Percentiles rank a stretch among this genome's conserved stretches.
Conservation (phyloP, 2,888 invertebrate species). For the Crematogaster levior region DNA sequence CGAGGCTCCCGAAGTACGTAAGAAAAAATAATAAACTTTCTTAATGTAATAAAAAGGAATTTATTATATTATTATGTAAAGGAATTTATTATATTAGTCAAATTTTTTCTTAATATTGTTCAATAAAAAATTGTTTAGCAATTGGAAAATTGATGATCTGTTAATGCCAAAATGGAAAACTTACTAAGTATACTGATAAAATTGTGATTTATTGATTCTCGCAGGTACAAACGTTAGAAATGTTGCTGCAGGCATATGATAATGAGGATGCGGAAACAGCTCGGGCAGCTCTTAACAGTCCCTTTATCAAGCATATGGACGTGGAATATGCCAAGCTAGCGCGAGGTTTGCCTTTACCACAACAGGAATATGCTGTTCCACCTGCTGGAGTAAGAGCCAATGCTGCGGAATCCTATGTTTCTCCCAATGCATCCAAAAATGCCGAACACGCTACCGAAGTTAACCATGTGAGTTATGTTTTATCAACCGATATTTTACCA, state of each 20-base stretch:
- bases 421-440: slow-evolving; percentile 86
- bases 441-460: slow-evolving; percentile 83
- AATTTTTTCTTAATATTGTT: background rate
- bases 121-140: background rate
- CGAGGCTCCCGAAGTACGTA: slow-evolving; percentile 90
- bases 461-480: slow-evolving; percentile 76
- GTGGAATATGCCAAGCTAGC: slow-evolving; percentile 94
- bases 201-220: slow-evolving; percentile 2
- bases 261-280: slow-evolving; percentile 95
- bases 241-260: slow-evolving; percentile 93
- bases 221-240: slow-evolving; percentile 91
- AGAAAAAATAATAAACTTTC: background rate
- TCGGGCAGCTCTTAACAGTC: slow-evolving; percentile 90
- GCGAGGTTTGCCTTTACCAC: slow-evolving; percentile 89
- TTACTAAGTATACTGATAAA: background rate
- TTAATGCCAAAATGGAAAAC: background rate
- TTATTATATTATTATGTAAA: too few relatives aligned
- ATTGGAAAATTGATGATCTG: background rate
- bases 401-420: slow-evolving; percentile 90
- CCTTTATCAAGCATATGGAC: slow-evolving; percentile 97
- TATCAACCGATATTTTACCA: too few relatives aligned
- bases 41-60: background rate
- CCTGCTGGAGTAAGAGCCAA: slow-evolving; percentile 89
- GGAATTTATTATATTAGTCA: too few relatives aligned
- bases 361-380: slow-evolving; percentile 87